Evolutionary conservation across 2,113 vertebrate species (phyloP).

Genomic region (Charina bottae): DNA sequence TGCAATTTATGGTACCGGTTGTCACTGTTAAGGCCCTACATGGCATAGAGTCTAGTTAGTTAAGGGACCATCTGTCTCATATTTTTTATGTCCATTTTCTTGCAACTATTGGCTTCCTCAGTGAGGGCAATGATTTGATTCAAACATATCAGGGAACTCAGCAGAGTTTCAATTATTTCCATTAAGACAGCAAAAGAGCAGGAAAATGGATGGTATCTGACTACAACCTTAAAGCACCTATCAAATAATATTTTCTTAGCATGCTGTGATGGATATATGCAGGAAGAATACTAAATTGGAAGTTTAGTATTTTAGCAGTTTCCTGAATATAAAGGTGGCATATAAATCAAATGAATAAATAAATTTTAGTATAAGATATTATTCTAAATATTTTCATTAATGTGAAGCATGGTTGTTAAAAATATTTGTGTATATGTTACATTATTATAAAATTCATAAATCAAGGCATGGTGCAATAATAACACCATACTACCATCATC

Average conservation of each 20-base stretch:
- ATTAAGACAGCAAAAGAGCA: conserved; percentile 56
- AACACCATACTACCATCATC: background rate
- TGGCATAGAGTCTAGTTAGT: background rate
- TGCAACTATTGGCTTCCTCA: conserved; percentile 55
- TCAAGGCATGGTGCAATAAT: background rate
- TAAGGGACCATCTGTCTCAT: background rate
- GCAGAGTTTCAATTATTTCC: conserved; percentile 56
- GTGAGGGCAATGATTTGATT: conserved; percentile 64
- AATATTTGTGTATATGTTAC: background rate
- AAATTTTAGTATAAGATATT: conserved; percentile 43
- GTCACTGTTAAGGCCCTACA: background rate
- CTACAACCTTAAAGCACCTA: conserved; percentile 61
- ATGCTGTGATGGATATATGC: conserved; percentile 62
- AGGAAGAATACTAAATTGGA: conserved; percentile 62
- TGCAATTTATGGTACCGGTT: background rate
- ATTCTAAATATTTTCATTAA: conserved; percentile 16
- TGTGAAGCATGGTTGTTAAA: conserved; percentile 17
- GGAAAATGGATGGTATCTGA: conserved; percentile 55
- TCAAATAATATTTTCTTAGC: conserved; percentile 65
- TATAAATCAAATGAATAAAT: conserved; percentile 34
- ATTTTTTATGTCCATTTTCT: conserved; percentile 48
- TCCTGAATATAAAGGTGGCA: conserved; percentile 9
- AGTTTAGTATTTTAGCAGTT: conserved; percentile 67
- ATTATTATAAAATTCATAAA: background rate
- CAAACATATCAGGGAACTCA: conserved; percentile 57